Evolutionary conservation across 2,113 vertebrate genomes (phyloP), one percentile per base, ranked within the genome.

Genomic region (Pelodiscus sinensis): DNA sequence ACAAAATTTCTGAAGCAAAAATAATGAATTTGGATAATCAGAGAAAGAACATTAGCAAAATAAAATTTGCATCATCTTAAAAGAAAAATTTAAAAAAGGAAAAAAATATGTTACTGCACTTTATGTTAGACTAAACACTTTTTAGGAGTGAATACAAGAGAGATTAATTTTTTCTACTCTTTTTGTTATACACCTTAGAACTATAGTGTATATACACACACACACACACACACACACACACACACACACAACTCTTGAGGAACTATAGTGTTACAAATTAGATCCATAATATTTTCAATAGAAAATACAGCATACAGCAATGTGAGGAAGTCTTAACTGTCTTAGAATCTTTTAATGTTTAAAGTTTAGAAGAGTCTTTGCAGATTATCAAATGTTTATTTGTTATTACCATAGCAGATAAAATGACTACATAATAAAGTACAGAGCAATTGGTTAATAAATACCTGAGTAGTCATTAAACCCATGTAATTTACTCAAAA

Each of bases 371-470:
- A 25, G 73, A 89, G 62, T 10, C 16, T 35, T 85, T 21, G 50
- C 0, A 81, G 54, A 92, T 79, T 35, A 62, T 21, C 22, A 81
- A 55, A 35, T 15, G 65, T 58, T 78, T 57, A 16, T 82, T 80
- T 93, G 78, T 50, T 73, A 84, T 19, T 87, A 58, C 87, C 90
- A 27, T 56, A 87, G 91, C 35, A 84, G 81, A 52, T 78, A 86
- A 83, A 94, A 92, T 24, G 1, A 84, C 54, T 57, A 57, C 60
- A 68, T 62, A 81, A 84, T 87, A 93, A 56, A 13, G 51, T 6
- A 24, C 19, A 81, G 14, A 86, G 88, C 62, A 75, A 44, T 77
- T 86, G 27, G 87, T 92, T 94, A 96, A 96, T 94, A 93, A 95
- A 93, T 86, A 91, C 8, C 87, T 84, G 93, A 91, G 68, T 51